Base-by-base conservation (phyloP, 2,113 vertebrate species). In the Anoura caudifer region DNA sequence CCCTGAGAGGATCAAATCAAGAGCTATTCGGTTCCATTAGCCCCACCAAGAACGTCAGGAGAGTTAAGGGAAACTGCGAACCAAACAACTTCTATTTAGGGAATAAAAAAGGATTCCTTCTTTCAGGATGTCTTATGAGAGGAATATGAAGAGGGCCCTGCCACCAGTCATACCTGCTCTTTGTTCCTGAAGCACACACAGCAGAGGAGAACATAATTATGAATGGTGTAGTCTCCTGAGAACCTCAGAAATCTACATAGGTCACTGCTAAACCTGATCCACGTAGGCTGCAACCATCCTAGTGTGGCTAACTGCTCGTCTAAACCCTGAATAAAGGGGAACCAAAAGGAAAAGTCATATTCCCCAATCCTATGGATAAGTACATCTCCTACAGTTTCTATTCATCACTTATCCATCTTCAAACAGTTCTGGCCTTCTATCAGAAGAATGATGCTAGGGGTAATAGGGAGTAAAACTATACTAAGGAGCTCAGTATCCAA, bases 361-460 rank as follows among this genome's bases (percentile, higher is more conserved):
- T 90, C 76, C 59, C 91, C n/a, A 89, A 67, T 56, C 86, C 36
- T 33, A 41, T 43, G 28, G 17, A 69, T 28, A 83, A 91, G 16
- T 20, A 45, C 90, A 93, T 70, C 65, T 85, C 81, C 36, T 65
- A 41, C 11, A 76, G 56, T 94, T 80, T 95, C 59, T 70, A 88
- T 7, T 41, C 5, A 85, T 50, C 54, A 90, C 59, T 69, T 54
- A 7, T 45, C 61, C 77, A 81, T 63, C 81, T 73, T 82, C 33
- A 96, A 82, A 92, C 91, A 93, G 33, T 8, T 33, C 59, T 91
- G 76, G 59, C 61, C 73, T 96, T 95, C 85, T 63, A 75, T 47
- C 43, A 94, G 26, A 92, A 95, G 61, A 93, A 73, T 82, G 43
- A 75, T 14, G 65, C 31, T 65, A 91, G 67, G n/a, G 36, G 63